Evolutionary conservation across 2,888 invertebrate genomes (phyloP).

Genomic region (Drosophila gaucha): DNA sequence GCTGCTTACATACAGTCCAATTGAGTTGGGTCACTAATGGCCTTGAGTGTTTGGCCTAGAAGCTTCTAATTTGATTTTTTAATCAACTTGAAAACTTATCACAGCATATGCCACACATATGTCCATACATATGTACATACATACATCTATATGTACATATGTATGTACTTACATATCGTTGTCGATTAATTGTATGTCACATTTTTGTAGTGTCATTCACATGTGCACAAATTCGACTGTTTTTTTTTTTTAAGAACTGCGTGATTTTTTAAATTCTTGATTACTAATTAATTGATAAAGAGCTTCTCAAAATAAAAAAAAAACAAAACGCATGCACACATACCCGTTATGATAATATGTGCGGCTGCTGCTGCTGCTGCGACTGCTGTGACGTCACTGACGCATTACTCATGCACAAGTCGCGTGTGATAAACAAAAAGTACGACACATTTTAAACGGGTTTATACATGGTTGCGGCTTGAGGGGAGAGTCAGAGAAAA

Average conservation of each 20-base stretch:
- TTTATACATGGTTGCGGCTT: constrained; percentile 27
- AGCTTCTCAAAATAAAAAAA: constrained; percentile 7
- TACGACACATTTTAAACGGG: constrained; percentile 34
- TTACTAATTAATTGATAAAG: constrained; percentile 31
- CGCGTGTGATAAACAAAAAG: constrained; percentile 46
- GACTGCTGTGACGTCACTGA: constrained; percentile 50
- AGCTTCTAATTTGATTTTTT: constrained; percentile 46
- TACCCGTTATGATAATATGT: constrained; percentile 5
- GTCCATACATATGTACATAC: background rate
- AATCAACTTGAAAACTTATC: constrained; percentile 39
- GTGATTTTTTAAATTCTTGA: constrained; percentile 4
- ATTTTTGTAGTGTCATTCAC: constrained; percentile 53
- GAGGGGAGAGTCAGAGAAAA: background rate
- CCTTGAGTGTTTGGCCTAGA: constrained; percentile 43
- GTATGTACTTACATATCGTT: constrained; percentile 3
- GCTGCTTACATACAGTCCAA: constrained; percentile 36
- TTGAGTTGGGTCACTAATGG: constrained; percentile 27
- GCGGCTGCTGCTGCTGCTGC: constrained; percentile 12
- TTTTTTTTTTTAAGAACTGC: constrained; percentile 1
- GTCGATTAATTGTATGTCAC: constrained; percentile 11
- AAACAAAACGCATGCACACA: background rate
- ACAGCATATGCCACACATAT: background rate
- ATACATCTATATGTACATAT: background rate
- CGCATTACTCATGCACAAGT: constrained; percentile 46
- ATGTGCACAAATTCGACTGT: constrained; percentile 12